Conservation (phyloP, 1,140 invertebrate genomes). For the Andrena cerasifolii region DNA sequence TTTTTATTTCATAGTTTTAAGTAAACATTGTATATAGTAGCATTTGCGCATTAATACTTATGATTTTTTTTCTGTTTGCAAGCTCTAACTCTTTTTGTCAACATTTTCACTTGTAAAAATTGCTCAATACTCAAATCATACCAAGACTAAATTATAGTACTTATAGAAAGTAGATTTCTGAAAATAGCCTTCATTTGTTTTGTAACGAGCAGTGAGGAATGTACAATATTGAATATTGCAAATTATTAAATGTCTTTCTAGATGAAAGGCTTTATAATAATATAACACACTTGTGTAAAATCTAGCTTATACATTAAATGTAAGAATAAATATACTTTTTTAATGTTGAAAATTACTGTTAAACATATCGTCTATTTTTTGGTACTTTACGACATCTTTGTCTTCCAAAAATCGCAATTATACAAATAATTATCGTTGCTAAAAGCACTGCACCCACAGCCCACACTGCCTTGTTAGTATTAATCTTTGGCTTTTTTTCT, state of each 20-base stretch:
- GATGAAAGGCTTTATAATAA: slow-evolving; percentile 8
- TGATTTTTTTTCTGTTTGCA: background rate
- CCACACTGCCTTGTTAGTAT: slow-evolving; percentile 76
- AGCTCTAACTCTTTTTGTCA: background rate
- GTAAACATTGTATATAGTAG: background rate
- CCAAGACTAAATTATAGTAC: background rate
- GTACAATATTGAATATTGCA: slow-evolving; percentile 40
- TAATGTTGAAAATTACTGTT: slow-evolving; percentile 20
- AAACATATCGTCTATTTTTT: slow-evolving; percentile 79
- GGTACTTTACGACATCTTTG: slow-evolving; percentile 74
- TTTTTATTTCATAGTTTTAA: background rate
- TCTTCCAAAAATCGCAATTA: slow-evolving; percentile 76
- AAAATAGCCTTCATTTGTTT: slow-evolving; percentile 11
- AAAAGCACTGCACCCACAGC: slow-evolving; percentile 73
- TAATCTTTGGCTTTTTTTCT: slow-evolving; percentile 61
- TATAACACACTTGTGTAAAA: slow-evolving; percentile 50
- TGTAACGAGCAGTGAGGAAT: slow-evolving; percentile 47
- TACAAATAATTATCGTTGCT: slow-evolving; percentile 71
- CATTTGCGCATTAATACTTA: slow-evolving; percentile 15
- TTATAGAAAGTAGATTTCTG: background rate
- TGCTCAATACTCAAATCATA: background rate
- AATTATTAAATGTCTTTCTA: slow-evolving; percentile 17
- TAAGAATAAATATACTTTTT: slow-evolving; percentile 60
- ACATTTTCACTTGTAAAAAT: background rate
- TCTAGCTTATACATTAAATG: slow-evolving; percentile 50